A percentile compares a stretch with the other conserved stretches of the same genome.
These are phyloP conservation scores for Parthenolecanium corni DNA, from an alignment of 2,888 invertebrate species.

Conservation along the genomic window DNA sequence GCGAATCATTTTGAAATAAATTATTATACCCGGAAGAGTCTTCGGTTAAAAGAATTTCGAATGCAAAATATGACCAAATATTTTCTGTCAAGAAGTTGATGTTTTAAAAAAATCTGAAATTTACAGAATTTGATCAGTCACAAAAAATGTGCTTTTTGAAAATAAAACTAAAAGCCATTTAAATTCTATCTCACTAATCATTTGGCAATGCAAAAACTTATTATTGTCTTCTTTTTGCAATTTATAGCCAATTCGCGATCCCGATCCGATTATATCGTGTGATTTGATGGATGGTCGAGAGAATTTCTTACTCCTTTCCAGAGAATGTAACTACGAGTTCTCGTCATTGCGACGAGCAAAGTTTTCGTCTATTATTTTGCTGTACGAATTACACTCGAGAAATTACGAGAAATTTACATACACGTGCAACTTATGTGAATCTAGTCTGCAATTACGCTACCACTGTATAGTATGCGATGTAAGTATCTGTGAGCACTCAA, in stretches of 20 bases:
- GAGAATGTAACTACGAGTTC: neutral
- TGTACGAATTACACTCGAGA: neutral
- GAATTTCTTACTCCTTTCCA: neutral
- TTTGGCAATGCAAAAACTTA: too few species aligned
- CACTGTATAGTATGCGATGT: neutral
- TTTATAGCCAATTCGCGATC: neutral
- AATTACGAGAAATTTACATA: neutral
- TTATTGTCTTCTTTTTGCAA: neutral
- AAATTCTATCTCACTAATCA: too few species aligned
- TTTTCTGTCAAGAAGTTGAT: too few species aligned
- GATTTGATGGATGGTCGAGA: neutral
- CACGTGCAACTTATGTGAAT: neutral
- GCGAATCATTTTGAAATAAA: too few species aligned
- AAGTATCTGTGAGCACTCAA: neutral
- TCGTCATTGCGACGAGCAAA: neutral
- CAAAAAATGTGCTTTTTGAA: too few species aligned
- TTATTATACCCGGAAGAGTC: too few species aligned
- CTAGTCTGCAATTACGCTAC: neutral
- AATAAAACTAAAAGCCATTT: too few species aligned
- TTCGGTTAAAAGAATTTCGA: too few species aligned
- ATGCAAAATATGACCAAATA: too few species aligned
- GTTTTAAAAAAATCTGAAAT: too few species aligned
- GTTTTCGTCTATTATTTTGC: neutral
- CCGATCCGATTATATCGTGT: neutral
- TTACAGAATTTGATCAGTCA: too few species aligned